Conservation (phyloP, 2,888 invertebrate species). For the Drosophila incognita region DNA sequence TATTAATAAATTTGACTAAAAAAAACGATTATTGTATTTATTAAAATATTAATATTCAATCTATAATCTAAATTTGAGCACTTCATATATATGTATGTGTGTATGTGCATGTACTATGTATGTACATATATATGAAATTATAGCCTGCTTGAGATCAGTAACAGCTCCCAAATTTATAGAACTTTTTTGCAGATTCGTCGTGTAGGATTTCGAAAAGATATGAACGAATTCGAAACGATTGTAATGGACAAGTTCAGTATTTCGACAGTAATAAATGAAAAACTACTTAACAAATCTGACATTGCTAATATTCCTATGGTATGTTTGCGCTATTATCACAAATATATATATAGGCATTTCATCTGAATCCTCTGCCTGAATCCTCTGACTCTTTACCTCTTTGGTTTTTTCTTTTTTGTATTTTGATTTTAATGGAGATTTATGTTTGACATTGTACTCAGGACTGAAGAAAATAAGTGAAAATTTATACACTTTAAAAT, state of each 20-base stretch:
- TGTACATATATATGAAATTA: slow-evolving; percentile 1
- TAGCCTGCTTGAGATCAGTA: background rate
- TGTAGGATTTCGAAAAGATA: background rate
- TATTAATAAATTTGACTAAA: slow-evolving; percentile 16
- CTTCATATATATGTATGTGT: slow-evolving; percentile 1
- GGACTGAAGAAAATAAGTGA: background rate
- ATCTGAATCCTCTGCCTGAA: background rate
- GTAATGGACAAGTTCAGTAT: background rate
- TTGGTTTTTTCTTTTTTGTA: background rate
- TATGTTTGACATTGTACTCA: background rate
- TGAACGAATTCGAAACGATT: background rate
- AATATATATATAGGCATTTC: background rate
- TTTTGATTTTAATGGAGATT: background rate
- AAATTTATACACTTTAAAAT: background rate
- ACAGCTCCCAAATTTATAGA: background rate
- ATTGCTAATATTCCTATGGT: background rate
- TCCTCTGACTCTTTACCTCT: background rate
- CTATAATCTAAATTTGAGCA: slow-evolving; percentile 4
- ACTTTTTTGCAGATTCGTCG: background rate
- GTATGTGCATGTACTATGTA: slow-evolving; percentile 1
- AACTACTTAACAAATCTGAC: too few species aligned
- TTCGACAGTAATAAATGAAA: background rate
- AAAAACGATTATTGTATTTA: slow-evolving; percentile 3
- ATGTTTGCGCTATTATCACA: background rate
- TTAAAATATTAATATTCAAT: slow-evolving; percentile 11